Base-by-base conservation (phyloP, 30 jellyfish, hydroid and myxozoan genomes). In the Chrysaora quinquecirrha region DNA sequence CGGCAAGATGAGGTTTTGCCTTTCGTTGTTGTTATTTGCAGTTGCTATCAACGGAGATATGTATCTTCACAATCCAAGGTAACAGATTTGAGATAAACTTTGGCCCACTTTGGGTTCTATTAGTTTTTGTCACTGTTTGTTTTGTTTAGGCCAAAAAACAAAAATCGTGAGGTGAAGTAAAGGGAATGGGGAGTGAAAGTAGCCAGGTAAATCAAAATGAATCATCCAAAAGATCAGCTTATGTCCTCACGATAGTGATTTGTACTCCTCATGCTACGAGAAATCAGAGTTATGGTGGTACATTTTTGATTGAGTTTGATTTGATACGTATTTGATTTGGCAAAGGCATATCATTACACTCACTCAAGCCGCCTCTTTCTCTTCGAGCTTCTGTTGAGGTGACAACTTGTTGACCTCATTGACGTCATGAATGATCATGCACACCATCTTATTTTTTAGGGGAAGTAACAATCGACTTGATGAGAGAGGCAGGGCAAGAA, bases 391-490 rank as follows among this genome's bases (percentile, higher is more conserved):
- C 12, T 9, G 58, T 16, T 43, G 58, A 43, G 16, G 58, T 6
- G 58, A 28, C 27, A 68, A 68, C 33, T 31, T 24, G 16, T 1
- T n/a, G 29, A 25, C 25, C 7, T 32, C n/a, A 34, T 34, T 27
- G 16, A 10, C 49, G 46, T 25, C 20, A n/a, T n/a, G n/a, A n/a
- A n/a, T n/a, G n/a, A n/a, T n/a, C n/a, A n/a, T n/a, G n/a, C n/a
- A n/a, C n/a, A n/a, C n/a, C n/a, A n/a, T n/a, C n/a, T n/a, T n/a
- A n/a, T 6, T 34, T 80, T 46, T 0, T 64, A 90, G 98, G 60
- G 98, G 98, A 34, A 85, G 96, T 75, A 91, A 91, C 66, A 91
- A 91, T 91, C 93, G 98, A 23, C 68, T 91, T 6, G 98, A 84
- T 64, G 98, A 91, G 60, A 64, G 91, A 60, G 96, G 95, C 22